Base-by-base conservation (phyloP, 2,797 vertebrate genomes). In the Adelosebastes latens region DNA sequence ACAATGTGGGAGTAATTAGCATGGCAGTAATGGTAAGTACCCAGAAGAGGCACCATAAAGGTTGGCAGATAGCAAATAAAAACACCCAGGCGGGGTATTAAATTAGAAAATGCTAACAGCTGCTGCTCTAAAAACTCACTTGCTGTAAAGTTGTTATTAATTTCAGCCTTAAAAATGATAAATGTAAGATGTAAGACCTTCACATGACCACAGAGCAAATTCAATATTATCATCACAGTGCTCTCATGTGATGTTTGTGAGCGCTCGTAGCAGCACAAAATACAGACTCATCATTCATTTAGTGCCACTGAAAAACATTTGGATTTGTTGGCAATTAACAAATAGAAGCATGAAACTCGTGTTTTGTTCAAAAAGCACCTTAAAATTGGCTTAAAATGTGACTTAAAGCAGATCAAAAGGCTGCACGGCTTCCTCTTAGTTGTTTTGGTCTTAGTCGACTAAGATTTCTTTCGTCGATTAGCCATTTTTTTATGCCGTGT, bases 1-100 rank as follows among this genome's bases (percentile, higher is more conserved):
- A 82, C 80, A 36, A 52, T 60, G 85, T 83, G 83, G 83, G 81
- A 83, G 82, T 77, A 36, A 76, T 82, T 75, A 80, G 11, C 13
- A 18, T 10, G 1, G 34, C 11, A 3, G 67, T 32, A 22, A 67
- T 60, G 80, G 78, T 68, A 79, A 87, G 31, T 66, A 66, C 79
- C 80, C 46, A 20, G 4, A n/a, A 32, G 29, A 61, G 27, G 13
- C 8, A 36, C 14, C 18, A 13, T 13, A 42, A 8, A 59, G 20
- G 9, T 12, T 36, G 32, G 7, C 13, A 63, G 24, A 14, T 3
- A 29, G 6, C 6, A 4, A 32, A 31, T 52, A 34, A 42, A 55
- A 42, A 14, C 25, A 34, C 4, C 32, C 14, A 16, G 6, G 7
- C 1, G 6, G 22, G 27, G 53, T 63, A 59, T 36, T 27, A 6